Base-by-base conservation (phyloP, 92 coral and sea anemone genomes). In the Micromussa lordhowensis region DNA sequence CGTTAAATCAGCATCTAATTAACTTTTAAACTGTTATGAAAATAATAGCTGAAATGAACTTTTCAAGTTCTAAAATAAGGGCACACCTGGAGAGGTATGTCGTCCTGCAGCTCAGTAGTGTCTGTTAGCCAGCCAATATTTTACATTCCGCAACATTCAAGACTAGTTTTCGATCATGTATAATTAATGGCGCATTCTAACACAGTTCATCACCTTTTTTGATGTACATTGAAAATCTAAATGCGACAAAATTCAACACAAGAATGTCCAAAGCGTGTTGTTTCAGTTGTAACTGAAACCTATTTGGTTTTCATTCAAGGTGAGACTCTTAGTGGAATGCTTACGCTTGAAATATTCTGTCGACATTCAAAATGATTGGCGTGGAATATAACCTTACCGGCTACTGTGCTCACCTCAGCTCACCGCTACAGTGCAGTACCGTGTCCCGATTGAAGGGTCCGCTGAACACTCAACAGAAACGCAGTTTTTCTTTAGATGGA, bases 21-120 rank as follows among this genome's bases (percentile, higher is more conserved):
- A 34, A 72, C 35, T 31, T 72, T 72, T 72, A 72, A 72, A 72
- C 77, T 72, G n/a, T 35, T n/a, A 18, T 34, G 77, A 34, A 72
- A 72, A 32, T 72, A 51, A 72, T 72, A 72, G 77, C 77, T 19
- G 77, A 32, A 72, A 61, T 22, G 22, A 34, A 72, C 35, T 72
- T 24, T 72, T 31, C 9, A 3, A 32, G 35, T 48, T 34, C 19
- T 34, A 34, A 72, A 72, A 34, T 15, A 31, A 72, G 1, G 19
- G 44, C 48, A 61, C 24, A 57, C 22, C 17, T 61, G 29, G 22
- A 21, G 24, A 61, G 9, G 22, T 4, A 10, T 22, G 21, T 16
- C 22, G 1, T 61, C n/a, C 28, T 61, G 68, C 68, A 0, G 0
- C 22, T 21, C 68, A 22, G 68, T 61, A 54, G 28, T 26, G 28